phyloP scores from a whole-genome alignment of 2,888 invertebrate genomes.

The Eupelmus urozonus region DNA sequence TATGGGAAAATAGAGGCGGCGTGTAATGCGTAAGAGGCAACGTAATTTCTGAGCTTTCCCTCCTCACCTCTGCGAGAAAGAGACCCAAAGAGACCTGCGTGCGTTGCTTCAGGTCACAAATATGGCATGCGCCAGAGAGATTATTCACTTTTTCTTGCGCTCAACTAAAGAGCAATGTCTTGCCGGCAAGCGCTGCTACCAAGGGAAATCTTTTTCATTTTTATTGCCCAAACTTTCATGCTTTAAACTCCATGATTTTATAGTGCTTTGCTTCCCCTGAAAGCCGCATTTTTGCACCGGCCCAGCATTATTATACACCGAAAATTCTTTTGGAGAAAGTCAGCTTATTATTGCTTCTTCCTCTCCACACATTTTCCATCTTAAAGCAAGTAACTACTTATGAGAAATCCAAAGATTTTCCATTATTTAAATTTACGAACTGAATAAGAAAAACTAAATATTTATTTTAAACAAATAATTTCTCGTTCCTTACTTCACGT shows the following conservation, averaged over 20 bases:
- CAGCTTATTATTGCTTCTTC: background rate
- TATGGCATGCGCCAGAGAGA: conserved; percentile 37
- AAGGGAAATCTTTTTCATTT: too few species aligned
- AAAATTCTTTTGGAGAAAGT: conserved; percentile 51
- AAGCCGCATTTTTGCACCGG: background rate
- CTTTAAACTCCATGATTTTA: background rate
- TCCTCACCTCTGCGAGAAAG: conserved; percentile 4
- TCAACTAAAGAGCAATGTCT: too few species aligned
- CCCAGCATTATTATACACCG: conserved; percentile 1
- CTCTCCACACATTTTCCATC: background rate
- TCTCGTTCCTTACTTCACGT: too few species aligned
- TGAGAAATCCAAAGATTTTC: too few species aligned
- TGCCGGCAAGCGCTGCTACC: too few species aligned
- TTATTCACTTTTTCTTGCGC: conserved; percentile 13
- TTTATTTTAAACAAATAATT: too few species aligned
- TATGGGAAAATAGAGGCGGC: conserved; percentile 66
- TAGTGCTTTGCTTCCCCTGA: background rate
- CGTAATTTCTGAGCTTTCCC: conserved; percentile 70
- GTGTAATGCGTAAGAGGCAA: conserved; percentile 64
- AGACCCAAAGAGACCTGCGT: conserved; percentile 20
- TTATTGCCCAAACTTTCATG: too few species aligned
- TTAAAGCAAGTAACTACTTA: too few species aligned
- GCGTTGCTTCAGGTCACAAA: conserved; percentile 49
- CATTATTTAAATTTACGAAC: too few species aligned
- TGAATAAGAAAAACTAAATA: too few species aligned